phyloP scores from a whole-genome alignment of 1,140 invertebrate species.

The Sitodiplosis mosellana region DNA sequence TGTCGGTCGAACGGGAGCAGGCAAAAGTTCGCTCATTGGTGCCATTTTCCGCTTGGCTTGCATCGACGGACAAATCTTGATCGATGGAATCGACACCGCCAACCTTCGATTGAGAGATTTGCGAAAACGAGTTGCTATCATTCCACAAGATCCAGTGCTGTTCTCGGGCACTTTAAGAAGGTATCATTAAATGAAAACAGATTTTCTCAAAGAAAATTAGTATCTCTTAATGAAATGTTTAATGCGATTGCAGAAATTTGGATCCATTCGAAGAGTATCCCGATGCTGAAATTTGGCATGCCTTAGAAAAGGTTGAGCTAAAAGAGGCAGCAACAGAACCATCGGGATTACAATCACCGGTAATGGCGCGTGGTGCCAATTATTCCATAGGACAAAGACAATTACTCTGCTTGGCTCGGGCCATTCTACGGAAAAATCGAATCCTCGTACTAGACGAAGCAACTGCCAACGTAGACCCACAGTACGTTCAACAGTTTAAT shows the following conservation, averaged over 20 bases:
- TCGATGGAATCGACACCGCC: neutral
- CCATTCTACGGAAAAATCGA: constrained; percentile 39
- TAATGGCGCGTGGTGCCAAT: constrained; percentile 44
- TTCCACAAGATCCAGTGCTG: constrained; percentile 52
- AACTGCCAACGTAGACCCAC: constrained; percentile 33
- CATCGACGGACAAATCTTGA: neutral
- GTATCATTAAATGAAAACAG: neutral
- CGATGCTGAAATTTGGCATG: constrained; percentile 43
- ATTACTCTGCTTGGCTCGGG: constrained; percentile 46
- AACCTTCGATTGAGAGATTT: constrained; percentile 29
- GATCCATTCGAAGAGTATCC: constrained; percentile 46
- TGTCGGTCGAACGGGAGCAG: constrained; percentile 64
- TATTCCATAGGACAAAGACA: constrained; percentile 52
- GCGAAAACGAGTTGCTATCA: constrained; percentile 37
- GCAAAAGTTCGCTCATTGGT: constrained; percentile 57
- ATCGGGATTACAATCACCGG: constrained; percentile 38
- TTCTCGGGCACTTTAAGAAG: constrained; percentile 35
- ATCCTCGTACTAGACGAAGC: constrained; percentile 40
- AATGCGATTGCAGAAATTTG: constrained; percentile 41
- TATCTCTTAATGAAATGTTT: neutral
- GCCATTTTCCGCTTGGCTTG: constrained; percentile 40
- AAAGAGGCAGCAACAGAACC: constrained; percentile 24
- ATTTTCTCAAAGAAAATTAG: neutral
- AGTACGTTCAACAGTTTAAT: constrained; percentile 7
- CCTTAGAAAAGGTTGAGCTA: constrained; percentile 37